These are phyloP conservation scores for Lypha dubia DNA, from an alignment of 2,888 invertebrate genomes.

Conservation along the genomic window DNA sequence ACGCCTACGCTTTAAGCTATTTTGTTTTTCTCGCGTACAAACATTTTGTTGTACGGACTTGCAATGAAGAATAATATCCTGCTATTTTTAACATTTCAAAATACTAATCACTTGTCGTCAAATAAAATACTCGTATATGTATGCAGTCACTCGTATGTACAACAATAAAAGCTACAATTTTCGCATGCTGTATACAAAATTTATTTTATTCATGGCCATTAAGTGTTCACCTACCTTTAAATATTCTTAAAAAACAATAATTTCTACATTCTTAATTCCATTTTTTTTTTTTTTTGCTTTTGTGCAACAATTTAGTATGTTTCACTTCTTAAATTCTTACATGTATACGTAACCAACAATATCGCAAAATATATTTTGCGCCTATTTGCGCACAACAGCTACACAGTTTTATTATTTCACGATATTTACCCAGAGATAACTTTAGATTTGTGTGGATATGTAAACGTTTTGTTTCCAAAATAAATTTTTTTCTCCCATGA, in stretches of 20 bases:
- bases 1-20: too few species aligned
- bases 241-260: constrained; percentile 16
- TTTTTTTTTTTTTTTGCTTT: background rate
- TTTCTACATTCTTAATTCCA: background rate
- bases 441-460: background rate
- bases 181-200: constrained; percentile 18
- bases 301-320: constrained; percentile 25
- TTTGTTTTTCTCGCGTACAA: too few species aligned
- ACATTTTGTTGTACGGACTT: too few species aligned
- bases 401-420: constrained; percentile 17
- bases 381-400: constrained; percentile 27
- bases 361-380: constrained; percentile 2
- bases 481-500: too few species aligned
- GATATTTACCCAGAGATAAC: background rate
- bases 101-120: constrained; percentile 16
- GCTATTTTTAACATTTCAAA: background rate
- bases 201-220: constrained; percentile 58
- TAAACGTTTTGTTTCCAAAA: background rate
- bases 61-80: too few species aligned
- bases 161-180: constrained; percentile 15
- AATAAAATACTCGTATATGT: background rate
- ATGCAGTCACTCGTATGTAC: background rate
- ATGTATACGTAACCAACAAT: background rate
- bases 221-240: constrained; percentile 63
- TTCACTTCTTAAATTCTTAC: constrained; percentile 24